Conservation (phyloP, 2,113 vertebrate genomes). For the Nothocercus julius region DNA sequence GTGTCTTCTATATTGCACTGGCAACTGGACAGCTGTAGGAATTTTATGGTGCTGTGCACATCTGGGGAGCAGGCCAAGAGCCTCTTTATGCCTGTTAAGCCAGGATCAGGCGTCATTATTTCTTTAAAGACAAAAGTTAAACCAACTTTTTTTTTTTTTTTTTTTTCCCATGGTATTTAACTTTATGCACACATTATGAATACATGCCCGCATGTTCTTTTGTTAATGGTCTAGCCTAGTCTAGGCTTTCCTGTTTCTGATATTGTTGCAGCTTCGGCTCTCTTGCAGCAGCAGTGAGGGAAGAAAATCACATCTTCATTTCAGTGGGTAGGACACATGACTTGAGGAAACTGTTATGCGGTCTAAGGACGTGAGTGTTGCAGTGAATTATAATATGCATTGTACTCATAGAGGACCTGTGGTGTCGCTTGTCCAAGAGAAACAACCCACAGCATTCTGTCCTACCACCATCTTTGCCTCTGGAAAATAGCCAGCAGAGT, state of each 20-base stretch:
- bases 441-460: neutral
- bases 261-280: neutral
- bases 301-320: neutral
- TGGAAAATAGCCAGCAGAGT: neutral
- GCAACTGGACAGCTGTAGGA: neutral
- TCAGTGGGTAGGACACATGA: neutral
- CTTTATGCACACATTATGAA: neutral
- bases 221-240: neutral
- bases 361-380: neutral
- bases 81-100: neutral
- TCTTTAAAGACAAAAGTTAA: neutral
- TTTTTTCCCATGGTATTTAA: neutral
- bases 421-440: rapidly evolving
- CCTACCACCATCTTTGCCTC: neutral
- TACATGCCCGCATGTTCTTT: neutral
- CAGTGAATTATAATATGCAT: neutral
- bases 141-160: too few relatives aligned
- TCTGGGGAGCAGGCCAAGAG: neutral
- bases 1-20: neutral
- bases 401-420: rapidly evolving
- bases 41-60: neutral
- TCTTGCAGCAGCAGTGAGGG: neutral
- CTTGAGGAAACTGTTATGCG: neutral
- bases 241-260: neutral
- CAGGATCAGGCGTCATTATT: neutral